Evolutionary conservation across 2,797 vertebrate species (phyloP).

Genomic region (Mastacembelus armatus): DNA sequence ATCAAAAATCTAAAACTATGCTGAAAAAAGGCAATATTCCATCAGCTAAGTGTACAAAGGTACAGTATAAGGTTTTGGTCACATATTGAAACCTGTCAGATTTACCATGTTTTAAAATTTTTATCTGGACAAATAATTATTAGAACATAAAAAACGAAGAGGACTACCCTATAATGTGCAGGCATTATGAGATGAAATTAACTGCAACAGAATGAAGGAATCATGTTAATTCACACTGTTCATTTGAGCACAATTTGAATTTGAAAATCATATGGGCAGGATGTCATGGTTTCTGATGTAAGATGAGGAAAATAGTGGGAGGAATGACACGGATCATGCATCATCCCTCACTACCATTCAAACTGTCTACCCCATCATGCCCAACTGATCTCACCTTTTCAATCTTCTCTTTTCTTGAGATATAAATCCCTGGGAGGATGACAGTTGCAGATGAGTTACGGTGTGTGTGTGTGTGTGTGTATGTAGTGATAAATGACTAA

Average conservation of each 20-base stretch:
- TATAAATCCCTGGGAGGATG: constrained; percentile 54
- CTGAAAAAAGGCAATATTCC: background rate
- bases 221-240: constrained; percentile 38
- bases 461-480: constrained; percentile 27
- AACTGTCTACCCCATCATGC: constrained; percentile 62
- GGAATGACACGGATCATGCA: constrained; percentile 58
- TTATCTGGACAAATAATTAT: background rate
- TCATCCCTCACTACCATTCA: constrained; percentile 50
- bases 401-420: constrained; percentile 62
- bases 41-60: background rate
- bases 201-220: constrained; percentile 7
- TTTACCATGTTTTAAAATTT: background rate
- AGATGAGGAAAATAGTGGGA: constrained; percentile 55
- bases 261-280: constrained; percentile 52
- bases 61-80: background rate
- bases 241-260: constrained; percentile 40
- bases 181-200: constrained; percentile 14
- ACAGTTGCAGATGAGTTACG: constrained; percentile 60
- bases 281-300: constrained; percentile 64
- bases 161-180: background rate
- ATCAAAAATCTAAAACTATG: background rate
- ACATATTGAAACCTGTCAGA: background rate
- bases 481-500: constrained; percentile 23
- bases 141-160: constrained; percentile 7
- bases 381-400: constrained; percentile 68